Base-by-base conservation (phyloP, 2,888 invertebrate species). In the Ophion ventricosus region DNA sequence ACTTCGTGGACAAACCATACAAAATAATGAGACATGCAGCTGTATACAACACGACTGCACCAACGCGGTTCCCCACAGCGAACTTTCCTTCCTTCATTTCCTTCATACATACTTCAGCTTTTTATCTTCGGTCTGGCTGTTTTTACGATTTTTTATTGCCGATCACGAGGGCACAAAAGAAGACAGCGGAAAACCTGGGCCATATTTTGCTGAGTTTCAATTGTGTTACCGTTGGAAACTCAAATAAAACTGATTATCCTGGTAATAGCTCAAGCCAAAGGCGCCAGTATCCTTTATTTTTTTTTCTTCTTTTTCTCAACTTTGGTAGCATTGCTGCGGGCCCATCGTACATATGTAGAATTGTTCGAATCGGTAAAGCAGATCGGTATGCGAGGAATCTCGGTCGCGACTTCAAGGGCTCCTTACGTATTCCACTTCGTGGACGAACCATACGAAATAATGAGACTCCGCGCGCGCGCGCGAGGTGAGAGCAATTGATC, bases 381-480 rank as follows among this genome's bases (percentile, higher is more conserved):
- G 69, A 64, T 72, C 26, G 72, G 66, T 57, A 72, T 79, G 72
- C 56, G 43, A 29, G 76, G 76, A 67, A 77, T 67, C n/a, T 66
- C 25, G 61, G n/a, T 40, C 73, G 17, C 70, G 56, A 23, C 54
- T 54, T 20, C 64, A 26, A 35, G 61, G 49, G 57, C 56, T 77
- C 83, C 76, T 77, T 74, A 74, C 56, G 75, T 76, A 82, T 79
- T 75, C 82, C 56, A 67, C 82, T 73, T 85, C 84, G 84, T 85
- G 84, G 82, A 73, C 82, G 69, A 82, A 82, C 84, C 76, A 82
- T 85, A 85, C 76, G 82, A 77, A 85, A 85, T 85, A 85, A 85
- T 85, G 84, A 85, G 82, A 85, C 54, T 57, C 61, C 20, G 63
- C 26, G 4, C 23, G 26, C 20, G 63, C 40, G 0, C 23, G 26